Percentiles rank a stretch among this genome's conserved stretches.
phyloP scores from a whole-genome alignment of 2,888 invertebrate genomes.

The Erebia aethiops region DNA sequence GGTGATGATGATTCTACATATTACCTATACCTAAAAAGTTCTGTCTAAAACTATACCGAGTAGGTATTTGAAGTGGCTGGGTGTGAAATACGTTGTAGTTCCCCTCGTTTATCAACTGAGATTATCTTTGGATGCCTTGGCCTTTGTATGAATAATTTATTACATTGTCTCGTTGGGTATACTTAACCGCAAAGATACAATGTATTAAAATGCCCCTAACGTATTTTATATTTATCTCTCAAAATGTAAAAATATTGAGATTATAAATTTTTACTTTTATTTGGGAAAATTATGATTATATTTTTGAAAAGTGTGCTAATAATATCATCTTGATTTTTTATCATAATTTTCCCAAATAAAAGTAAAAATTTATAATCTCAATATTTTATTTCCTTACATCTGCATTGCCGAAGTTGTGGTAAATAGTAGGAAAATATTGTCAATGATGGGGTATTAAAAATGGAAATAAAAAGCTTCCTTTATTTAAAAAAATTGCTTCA shows the following conservation, averaged over 20 bases:
- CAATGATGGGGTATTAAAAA: no score
- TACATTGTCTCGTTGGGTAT: conserved; percentile 47
- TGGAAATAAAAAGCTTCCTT: no score
- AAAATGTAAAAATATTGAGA: not conserved
- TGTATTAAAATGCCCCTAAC: not conserved
- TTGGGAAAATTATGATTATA: not conserved
- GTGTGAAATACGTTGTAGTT: conserved; percentile 62
- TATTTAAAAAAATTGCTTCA: no score
- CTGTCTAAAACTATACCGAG: not conserved
- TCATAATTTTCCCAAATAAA: no score
- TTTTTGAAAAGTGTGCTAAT: not conserved
- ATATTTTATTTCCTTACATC: no score
- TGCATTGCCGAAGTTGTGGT: no score
- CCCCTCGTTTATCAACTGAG: conserved; percentile 77
- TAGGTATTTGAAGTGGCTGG: conserved; percentile 56
- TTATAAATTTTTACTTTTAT: not conserved
- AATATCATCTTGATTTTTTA: no score
- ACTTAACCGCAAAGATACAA: conserved; percentile 29
- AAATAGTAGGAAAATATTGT: no score
- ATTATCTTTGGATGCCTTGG: conserved; percentile 72
- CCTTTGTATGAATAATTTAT: conserved; percentile 74
- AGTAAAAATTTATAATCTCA: no score
- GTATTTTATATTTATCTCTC: conserved; percentile 8
- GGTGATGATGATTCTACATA: not conserved
- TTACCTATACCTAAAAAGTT: not conserved